Percentiles rank a stretch among this genome's conserved stretches.
Conservation (phyloP, 2,113 vertebrate species). For the Balaeniceps rex region DNA sequence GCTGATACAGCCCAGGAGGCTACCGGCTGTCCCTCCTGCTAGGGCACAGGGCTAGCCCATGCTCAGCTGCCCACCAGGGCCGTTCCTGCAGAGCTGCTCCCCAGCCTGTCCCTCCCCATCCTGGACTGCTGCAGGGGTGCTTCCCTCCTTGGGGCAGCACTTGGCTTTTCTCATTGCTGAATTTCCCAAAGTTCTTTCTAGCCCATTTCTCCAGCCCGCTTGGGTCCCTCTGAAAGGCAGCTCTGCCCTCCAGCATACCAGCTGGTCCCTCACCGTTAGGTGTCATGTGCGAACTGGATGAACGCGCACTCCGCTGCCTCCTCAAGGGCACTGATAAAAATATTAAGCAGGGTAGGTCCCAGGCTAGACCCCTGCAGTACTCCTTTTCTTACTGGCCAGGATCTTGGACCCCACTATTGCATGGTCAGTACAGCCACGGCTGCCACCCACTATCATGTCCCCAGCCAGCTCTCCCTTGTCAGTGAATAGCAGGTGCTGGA, state of each 20-base stretch:
- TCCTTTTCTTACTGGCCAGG: neutral
- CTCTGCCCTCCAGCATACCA: neutral
- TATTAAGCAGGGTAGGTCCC: neutral
- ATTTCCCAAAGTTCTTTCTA: neutral
- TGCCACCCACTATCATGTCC: neutral
- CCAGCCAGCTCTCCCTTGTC: neutral
- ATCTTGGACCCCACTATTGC: neutral
- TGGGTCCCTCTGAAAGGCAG: neutral
- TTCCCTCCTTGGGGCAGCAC: neutral
- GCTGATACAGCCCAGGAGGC: neutral
- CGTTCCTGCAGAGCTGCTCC: neutral
- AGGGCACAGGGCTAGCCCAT: neutral
- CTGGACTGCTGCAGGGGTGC: neutral
- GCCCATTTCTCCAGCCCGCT: neutral
- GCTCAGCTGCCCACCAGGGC: neutral
- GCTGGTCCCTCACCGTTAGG: neutral
- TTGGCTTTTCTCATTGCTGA: neutral
- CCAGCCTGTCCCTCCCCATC: neutral
- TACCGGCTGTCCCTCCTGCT: neutral
- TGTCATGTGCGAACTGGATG: neutral
- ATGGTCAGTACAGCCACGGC: neutral
- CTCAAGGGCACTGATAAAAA: neutral
- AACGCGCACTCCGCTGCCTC: fast-evolving
- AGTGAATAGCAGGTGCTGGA: neutral
- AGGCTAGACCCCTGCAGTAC: neutral